Evolutionary conservation across 2,113 vertebrate genomes (phyloP).

Genomic region (Dicaeum eximium): DNA sequence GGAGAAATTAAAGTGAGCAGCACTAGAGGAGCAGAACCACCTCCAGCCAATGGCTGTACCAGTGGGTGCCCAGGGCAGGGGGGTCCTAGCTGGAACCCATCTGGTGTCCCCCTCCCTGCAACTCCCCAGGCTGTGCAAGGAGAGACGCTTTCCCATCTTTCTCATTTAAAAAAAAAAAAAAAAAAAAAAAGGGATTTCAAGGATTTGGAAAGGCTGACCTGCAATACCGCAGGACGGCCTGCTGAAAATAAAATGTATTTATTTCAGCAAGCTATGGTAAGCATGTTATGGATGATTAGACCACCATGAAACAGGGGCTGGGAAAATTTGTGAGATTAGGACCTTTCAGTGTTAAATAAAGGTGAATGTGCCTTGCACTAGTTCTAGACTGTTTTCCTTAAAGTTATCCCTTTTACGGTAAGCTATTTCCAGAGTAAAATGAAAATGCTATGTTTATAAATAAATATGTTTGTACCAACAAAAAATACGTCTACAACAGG

Average conservation of each 20-base stretch:
- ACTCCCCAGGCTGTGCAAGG: not conserved
- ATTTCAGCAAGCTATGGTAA: not conserved
- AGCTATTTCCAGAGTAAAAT: not conserved
- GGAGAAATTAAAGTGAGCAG: not conserved
- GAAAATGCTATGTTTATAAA: not conserved
- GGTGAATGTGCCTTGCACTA: not conserved
- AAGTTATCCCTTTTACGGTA: not conserved
- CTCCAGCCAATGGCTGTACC: not conserved
- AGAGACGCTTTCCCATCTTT: not conserved
- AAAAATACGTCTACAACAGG: not conserved
- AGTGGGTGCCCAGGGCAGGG: not conserved
- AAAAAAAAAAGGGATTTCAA: not conserved
- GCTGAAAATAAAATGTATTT: not conserved
- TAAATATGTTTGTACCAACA: not conserved
- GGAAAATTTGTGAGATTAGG: not conserved
- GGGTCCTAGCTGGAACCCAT: not conserved
- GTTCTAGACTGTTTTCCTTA: not conserved
- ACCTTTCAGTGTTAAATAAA: not conserved
- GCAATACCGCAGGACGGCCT: not conserved
- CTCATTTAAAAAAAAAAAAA: accelerated
- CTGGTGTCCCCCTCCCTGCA: accelerated
- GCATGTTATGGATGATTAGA: not conserved
- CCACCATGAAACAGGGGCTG: not conserved
- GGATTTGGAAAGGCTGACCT: not conserved
- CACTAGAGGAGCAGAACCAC: not conserved